These are phyloP conservation scores for Tetramorium simillimum DNA, from an alignment of 1,140 invertebrate genomes.

Conservation along the genomic window DNA sequence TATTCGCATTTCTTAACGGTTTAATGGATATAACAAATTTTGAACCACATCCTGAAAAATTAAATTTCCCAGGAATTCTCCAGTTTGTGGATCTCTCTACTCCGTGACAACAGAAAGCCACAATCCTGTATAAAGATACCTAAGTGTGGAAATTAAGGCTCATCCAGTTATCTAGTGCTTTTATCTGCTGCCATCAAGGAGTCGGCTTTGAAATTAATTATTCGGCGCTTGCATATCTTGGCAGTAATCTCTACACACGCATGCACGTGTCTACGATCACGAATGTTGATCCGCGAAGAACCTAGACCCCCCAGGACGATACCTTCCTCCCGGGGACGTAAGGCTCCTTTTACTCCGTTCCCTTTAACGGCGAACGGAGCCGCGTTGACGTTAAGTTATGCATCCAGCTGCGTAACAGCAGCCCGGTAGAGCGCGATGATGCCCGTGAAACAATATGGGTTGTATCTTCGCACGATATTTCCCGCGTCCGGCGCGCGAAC, in stretches of 20 bases:
- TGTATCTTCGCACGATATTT: background rate
- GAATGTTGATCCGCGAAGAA: background rate
- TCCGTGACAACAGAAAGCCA: background rate
- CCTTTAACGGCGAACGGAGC: background rate
- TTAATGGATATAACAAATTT: background rate
- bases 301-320: background rate
- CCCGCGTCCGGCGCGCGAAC: background rate
- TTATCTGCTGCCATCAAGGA: slow-evolving; percentile 3
- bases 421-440: background rate
- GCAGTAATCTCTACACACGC: background rate
- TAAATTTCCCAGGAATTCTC: background rate
- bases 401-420: slow-evolving; percentile 1
- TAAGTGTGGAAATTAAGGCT: background rate
- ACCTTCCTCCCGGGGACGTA: background rate
- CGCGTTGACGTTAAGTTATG: slow-evolving; percentile 11
- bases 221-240: background rate
- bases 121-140: background rate
- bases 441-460: slow-evolving; percentile 1
- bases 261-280: background rate
- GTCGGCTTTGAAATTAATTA: slow-evolving; percentile 2
- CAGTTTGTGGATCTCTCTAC: background rate
- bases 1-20: background rate
- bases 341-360: background rate
- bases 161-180: background rate
- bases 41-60: background rate